Conservation (phyloP, 2,888 invertebrate species). For the Drosophila villosipedis region DNA sequence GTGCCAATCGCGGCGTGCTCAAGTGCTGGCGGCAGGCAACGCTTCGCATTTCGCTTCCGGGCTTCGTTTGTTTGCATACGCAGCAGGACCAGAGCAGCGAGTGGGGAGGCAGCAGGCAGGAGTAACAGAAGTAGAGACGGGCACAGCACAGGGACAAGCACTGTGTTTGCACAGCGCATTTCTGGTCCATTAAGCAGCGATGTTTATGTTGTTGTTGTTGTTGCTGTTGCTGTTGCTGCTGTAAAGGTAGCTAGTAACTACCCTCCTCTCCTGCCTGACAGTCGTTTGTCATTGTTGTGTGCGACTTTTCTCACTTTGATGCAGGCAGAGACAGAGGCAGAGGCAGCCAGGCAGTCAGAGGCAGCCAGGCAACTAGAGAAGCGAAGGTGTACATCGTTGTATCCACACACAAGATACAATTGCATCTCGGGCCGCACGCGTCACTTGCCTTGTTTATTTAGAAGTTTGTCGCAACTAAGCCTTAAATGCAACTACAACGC, state of each 20-base stretch:
- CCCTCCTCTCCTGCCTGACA: conserved; percentile 24
- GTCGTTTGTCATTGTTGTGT: conserved; percentile 74
- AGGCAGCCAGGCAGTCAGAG: neutral
- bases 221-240: conserved; percentile 32
- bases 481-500: conserved; percentile 47
- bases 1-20: conserved; percentile 69
- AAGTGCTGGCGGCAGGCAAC: conserved; percentile 66
- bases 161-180: conserved; percentile 78
- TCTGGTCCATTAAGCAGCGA: conserved; percentile 80
- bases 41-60: conserved; percentile 76
- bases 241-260: conserved; percentile 63
- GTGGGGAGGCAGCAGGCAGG: conserved; percentile 1
- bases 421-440: conserved; percentile 66
- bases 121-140: conserved; percentile 8
- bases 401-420: conserved; percentile 74
- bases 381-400: conserved; percentile 27
- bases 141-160: conserved; percentile 7
- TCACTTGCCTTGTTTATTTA: conserved; percentile 68
- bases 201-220: conserved; percentile 38
- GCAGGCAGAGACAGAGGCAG: neutral
- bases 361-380: neutral
- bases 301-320: conserved; percentile 78
- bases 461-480: conserved; percentile 63
- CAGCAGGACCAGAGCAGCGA: conserved; percentile 55
- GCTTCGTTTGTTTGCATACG: conserved; percentile 78